A percentile compares a stretch with the other conserved stretches of the same genome.
These are phyloP conservation scores for Kudoa iwatai DNA, from an alignment of 30 jellyfish, hydroid and myxozoan genomes.

Conservation along the genomic window DNA sequence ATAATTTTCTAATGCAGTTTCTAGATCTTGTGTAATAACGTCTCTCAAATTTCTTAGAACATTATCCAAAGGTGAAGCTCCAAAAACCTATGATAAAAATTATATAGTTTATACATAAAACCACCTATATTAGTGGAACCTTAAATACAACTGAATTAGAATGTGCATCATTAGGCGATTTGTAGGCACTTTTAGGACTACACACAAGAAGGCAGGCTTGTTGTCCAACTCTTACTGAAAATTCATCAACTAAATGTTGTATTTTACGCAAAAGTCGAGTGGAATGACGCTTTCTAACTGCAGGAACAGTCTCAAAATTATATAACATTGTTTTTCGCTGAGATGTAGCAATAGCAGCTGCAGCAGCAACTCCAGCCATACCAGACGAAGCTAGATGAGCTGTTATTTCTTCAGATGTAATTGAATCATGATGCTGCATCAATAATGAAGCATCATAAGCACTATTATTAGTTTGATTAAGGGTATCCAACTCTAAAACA, in stretches of 20 bases:
- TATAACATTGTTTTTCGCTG: conserved; percentile 27
- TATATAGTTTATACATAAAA: too few species aligned
- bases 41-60: conserved; percentile 28
- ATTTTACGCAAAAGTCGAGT: conserved; percentile 52
- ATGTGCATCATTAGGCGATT: too few species aligned
- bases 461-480: too few species aligned
- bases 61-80: conserved; percentile 75
- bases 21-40: conserved; percentile 50
- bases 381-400: not conserved
- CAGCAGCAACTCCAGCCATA: conserved; percentile 48
- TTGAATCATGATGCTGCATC: too few species aligned
- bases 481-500: too few species aligned
- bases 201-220: conserved; percentile 75
- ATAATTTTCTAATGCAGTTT: conserved; percentile 21
- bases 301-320: conserved; percentile 54
- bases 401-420: not conserved
- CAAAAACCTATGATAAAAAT: conserved; percentile 29
- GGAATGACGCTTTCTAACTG: conserved; percentile 89
- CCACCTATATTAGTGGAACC: too few species aligned
- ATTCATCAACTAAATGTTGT: conserved; percentile 40
- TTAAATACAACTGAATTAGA: too few species aligned
- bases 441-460: too few species aligned
- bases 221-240: conserved; percentile 71
- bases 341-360: conserved; percentile 80
- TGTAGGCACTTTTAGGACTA: conserved; percentile 14